A percentile compares a stretch with the other conserved stretches of the same genome.
Conservation (phyloP, 2,888 invertebrate species). For the Antheraea assamensis region DNA sequence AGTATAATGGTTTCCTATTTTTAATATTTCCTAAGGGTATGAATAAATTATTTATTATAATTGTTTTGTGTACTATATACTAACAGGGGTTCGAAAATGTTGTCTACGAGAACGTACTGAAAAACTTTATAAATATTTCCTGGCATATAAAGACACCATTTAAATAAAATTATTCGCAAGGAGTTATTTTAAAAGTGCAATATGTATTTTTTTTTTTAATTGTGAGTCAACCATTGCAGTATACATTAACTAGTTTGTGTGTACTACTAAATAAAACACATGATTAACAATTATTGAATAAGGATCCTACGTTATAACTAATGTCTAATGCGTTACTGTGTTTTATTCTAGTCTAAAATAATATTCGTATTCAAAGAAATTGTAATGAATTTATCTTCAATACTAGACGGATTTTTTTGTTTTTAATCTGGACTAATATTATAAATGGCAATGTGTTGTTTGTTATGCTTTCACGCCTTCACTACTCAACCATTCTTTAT, state of each 20-base stretch:
- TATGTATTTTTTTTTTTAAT: not conserved
- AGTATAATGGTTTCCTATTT: constrained; percentile 61
- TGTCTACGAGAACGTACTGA: not conserved
- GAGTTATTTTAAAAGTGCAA: not conserved
- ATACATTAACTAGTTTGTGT: not conserved
- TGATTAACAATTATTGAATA: not conserved
- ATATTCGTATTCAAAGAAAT: not conserved
- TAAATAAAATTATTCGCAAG: too few relatives aligned
- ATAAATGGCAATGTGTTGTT: too few relatives aligned
- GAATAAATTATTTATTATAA: constrained; percentile 2
- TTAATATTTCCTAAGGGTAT: constrained; percentile 22
- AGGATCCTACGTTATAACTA: not conserved
- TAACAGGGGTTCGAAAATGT: not conserved
- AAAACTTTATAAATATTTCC: not conserved
- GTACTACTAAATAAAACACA: not conserved
- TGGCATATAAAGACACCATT: too few relatives aligned
- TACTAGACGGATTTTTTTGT: constrained; percentile 1
- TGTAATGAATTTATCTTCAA: not conserved
- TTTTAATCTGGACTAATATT: too few relatives aligned
- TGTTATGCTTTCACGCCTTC: too few relatives aligned
- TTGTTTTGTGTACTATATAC: not conserved
- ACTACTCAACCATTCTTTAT: too few relatives aligned
- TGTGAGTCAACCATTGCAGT: not conserved
- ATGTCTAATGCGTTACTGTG: not conserved
- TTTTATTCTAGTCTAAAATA: constrained; percentile 9